Percentiles rank a stretch among this genome's conserved stretches.
phyloP scores from a whole-genome alignment of 1,140 invertebrate genomes.

The Lysiphlebus fabarum region DNA sequence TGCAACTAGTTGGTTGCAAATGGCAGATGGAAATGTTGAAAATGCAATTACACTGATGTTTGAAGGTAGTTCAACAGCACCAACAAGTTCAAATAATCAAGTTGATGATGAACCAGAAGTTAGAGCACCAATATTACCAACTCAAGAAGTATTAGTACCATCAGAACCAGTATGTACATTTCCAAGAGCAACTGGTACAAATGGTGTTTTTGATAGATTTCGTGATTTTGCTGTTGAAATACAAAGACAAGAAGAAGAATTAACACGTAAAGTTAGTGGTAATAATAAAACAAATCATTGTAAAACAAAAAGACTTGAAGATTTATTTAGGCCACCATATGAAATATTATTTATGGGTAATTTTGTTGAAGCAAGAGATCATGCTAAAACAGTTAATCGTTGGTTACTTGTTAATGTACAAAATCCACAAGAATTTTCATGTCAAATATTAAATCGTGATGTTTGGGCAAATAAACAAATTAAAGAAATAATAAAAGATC shows the following conservation, averaged over 20 bases:
- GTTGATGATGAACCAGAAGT: slow-evolving; percentile 49
- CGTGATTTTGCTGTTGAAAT: slow-evolving; percentile 66
- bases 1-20: slow-evolving; percentile 43
- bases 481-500: slow-evolving; percentile 64
- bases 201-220: slow-evolving; percentile 66
- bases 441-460: slow-evolving; percentile 74
- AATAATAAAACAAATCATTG: slow-evolving; percentile 42
- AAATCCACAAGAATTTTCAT: slow-evolving; percentile 70
- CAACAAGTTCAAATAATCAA: slow-evolving; percentile 22
- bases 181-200: slow-evolving; percentile 49
- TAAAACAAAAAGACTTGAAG: slow-evolving; percentile 62
- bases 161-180: slow-evolving; percentile 48
- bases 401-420: slow-evolving; percentile 81
- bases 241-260: slow-evolving; percentile 57
- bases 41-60: slow-evolving; percentile 49
- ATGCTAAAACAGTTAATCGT: slow-evolving; percentile 60
- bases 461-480: slow-evolving; percentile 71
- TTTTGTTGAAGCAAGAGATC: slow-evolving; percentile 64
- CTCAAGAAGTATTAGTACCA: slow-evolving; percentile 57
- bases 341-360: slow-evolving; percentile 69
- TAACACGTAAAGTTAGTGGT: slow-evolving; percentile 40
- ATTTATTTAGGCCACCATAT: slow-evolving; percentile 72
- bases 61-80: slow-evolving; percentile 36
- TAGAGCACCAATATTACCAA: slow-evolving; percentile 66
- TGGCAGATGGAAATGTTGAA: slow-evolving; percentile 51